Evolutionary conservation across 2,888 invertebrate genomes (phyloP).

Genomic region (Malthinus seriepunctatus): DNA sequence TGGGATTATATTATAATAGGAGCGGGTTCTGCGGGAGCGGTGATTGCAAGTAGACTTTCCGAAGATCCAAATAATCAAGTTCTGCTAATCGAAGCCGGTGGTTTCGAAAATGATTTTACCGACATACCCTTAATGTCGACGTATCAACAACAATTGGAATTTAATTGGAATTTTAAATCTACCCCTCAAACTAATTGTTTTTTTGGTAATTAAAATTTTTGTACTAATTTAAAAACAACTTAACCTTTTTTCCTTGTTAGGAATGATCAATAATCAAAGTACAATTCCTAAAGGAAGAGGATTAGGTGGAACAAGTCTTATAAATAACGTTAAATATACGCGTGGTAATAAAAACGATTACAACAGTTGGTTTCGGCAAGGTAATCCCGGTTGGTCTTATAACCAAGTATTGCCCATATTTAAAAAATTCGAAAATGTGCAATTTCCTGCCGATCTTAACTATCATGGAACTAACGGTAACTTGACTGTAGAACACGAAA

Average conservation of each 20-base stretch:
- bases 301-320: constrained; percentile 32
- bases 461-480: constrained; percentile 69
- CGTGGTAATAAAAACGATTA: constrained; percentile 33
- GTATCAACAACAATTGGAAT: constrained; percentile 6
- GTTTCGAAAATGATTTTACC: constrained; percentile 9
- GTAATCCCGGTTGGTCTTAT: constrained; percentile 54
- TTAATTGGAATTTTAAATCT: constrained; percentile 10
- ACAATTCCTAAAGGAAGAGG: constrained; percentile 31
- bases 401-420: constrained; percentile 45
- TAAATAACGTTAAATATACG: constrained; percentile 31
- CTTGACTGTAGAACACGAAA: constrained; percentile 66
- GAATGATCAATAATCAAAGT: constrained; percentile 30
- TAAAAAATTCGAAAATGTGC: constrained; percentile 40
- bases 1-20: constrained; percentile 73
- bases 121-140: constrained; percentile 8
- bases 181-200: constrained; percentile 2
- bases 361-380: constrained; percentile 33
- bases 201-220: constrained; percentile 7
- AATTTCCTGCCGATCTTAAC: constrained; percentile 55
- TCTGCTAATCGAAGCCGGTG: constrained; percentile 67
- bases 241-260: constrained; percentile 41
- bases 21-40: constrained; percentile 67
- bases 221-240: neutral
- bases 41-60: constrained; percentile 66
- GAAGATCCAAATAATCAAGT: constrained; percentile 69